These are phyloP conservation scores for Drosophila seclusa DNA, from an alignment of 2,888 invertebrate species.

Conservation along the genomic window DNA sequence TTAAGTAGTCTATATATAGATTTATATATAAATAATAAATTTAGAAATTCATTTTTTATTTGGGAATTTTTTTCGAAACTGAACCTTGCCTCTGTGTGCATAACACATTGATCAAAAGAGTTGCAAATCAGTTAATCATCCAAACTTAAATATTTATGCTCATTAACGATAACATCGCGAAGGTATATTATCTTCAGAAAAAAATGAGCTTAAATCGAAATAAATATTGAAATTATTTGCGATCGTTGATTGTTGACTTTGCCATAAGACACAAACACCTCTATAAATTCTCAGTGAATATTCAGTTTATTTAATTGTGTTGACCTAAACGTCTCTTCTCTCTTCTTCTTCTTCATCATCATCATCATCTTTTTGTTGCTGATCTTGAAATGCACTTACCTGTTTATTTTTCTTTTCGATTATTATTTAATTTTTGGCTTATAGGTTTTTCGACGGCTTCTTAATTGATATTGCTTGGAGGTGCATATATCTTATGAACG, in stretches of 20 bases:
- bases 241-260: neutral
- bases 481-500: neutral
- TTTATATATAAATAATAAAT: neutral
- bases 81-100: neutral
- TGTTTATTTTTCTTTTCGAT: neutral
- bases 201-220: neutral
- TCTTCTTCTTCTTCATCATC: neutral
- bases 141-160: neutral
- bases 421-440: neutral
- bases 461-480: neutral
- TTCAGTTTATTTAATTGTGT: neutral
- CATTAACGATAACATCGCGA: neutral
- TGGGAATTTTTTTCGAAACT: neutral
- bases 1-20: neutral
- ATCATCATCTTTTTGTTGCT: neutral
- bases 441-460: neutral
- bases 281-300: neutral
- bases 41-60: neutral
- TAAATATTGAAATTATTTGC: neutral
- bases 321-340: neutral
- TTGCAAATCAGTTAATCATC: neutral
- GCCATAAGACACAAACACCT: neutral
- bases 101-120: neutral
- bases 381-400: conserved; percentile 8
- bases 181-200: neutral